Evolutionary conservation across 2,888 invertebrate species (phyloP).

Genomic region (Bhutanitis thaidina): DNA sequence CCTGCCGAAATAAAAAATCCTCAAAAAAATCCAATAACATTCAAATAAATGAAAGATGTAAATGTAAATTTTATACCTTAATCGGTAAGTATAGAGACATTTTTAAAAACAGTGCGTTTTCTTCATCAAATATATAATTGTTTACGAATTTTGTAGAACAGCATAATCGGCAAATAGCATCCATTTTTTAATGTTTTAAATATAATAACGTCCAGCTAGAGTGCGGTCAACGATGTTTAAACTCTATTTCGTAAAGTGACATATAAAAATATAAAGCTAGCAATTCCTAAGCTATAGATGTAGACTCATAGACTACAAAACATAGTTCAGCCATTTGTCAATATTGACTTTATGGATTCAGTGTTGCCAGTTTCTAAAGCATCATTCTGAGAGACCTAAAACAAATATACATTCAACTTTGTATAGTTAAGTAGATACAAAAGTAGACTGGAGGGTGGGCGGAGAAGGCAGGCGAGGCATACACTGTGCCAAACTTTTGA

Average conservation of each 20-base stretch:
- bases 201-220: slow-evolving; percentile 26
- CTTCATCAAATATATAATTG: slow-evolving; percentile 84
- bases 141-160: slow-evolving; percentile 78
- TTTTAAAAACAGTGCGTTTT: slow-evolving; percentile 84
- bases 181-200: slow-evolving; percentile 46
- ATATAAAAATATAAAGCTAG: too few relatives aligned
- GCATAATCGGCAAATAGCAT: slow-evolving; percentile 67
- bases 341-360: slow-evolving; percentile 49
- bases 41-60: too few relatives aligned
- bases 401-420: slow-evolving; percentile 25
- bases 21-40: too few relatives aligned
- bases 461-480: slow-evolving; percentile 43
- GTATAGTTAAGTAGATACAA: slow-evolving; percentile 34
- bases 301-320: neutral
- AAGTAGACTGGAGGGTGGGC: slow-evolving; percentile 56
- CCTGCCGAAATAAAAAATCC: slow-evolving; percentile 57
- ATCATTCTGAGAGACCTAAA: slow-evolving; percentile 55
- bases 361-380: slow-evolving; percentile 47
- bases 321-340: slow-evolving; percentile 59
- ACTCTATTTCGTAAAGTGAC: slow-evolving; percentile 47
- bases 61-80: too few relatives aligned
- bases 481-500: slow-evolving; percentile 78
- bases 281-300: neutral
- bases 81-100: slow-evolving; percentile 86
- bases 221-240: slow-evolving; percentile 47